These are phyloP conservation scores for Spatula versicolor DNA, from an alignment of 2,797 vertebrate genomes.

Conservation along the genomic window DNA sequence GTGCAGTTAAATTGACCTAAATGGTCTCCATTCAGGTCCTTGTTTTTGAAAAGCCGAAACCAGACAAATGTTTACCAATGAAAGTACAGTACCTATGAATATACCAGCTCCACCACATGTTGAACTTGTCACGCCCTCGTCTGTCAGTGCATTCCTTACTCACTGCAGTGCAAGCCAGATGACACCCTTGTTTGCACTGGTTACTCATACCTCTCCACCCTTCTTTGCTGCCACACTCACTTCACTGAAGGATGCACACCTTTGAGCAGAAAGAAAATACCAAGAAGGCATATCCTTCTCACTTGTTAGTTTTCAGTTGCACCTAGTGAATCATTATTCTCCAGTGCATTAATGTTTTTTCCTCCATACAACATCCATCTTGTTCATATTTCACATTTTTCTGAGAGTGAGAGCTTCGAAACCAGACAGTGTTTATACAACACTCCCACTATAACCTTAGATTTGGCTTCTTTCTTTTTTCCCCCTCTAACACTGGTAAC, in stretches of 20 bases:
- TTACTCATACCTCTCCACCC: conserved; percentile 43
- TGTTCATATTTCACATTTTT: not conserved
- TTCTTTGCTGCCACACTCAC: not conserved
- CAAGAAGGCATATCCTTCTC: not conserved
- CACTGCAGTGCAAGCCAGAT: not conserved
- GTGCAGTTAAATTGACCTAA: accelerated
- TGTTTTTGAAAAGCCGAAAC: not conserved
- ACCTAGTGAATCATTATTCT: not conserved
- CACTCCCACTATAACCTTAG: not conserved
- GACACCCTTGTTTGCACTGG: not conserved
- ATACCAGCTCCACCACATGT: not conserved
- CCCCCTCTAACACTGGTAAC: not conserved
- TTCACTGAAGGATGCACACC: not conserved
- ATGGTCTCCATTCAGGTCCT: not conserved
- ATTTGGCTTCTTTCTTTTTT: not conserved
- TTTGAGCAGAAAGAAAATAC: not conserved
- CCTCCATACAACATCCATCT: not conserved
- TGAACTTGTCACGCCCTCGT: not conserved
- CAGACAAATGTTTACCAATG: not conserved
- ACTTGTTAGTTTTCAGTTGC: not conserved
- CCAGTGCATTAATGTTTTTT: not conserved
- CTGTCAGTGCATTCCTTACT: not conserved
- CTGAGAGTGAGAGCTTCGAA: not conserved
- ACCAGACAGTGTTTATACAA: not conserved
- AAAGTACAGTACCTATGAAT: not conserved